phyloP scores from a whole-genome alignment of 2,113 vertebrate genomes.

The Oriolus oriolus region DNA sequence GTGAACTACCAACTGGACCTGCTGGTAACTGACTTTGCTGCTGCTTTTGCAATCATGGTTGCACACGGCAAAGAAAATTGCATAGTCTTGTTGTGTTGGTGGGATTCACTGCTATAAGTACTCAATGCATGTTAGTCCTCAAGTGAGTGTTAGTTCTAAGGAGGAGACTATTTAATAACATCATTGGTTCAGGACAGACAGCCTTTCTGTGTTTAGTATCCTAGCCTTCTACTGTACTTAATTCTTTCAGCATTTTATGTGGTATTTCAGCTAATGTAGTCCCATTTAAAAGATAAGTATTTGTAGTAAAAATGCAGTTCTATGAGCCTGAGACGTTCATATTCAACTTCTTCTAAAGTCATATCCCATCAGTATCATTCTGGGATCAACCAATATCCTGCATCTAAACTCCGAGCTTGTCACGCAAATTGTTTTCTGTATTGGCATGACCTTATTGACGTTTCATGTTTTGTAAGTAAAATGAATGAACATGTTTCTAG shows the following conservation, averaged over 20 bases:
- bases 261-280: neutral
- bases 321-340: neutral
- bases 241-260: neutral
- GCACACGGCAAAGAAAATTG: neutral
- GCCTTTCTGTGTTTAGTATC: neutral
- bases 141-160: neutral
- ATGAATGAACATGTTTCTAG: neutral
- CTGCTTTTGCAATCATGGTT: neutral
- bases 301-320: neutral
- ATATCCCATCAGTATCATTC: accelerated
- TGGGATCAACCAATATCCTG: neutral
- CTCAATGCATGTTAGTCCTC: neutral
- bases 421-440: neutral
- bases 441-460: neutral
- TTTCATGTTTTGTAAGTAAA: neutral
- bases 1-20: neutral
- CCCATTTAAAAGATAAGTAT: neutral
- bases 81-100: neutral
- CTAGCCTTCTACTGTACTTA: neutral
- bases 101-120: neutral
- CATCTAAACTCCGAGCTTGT: neutral
- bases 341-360: neutral
- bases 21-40: neutral
- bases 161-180: neutral
- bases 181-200: neutral